Evolutionary conservation across 2,888 invertebrate species (phyloP).

Genomic region (Dichetophora obliterata): DNA sequence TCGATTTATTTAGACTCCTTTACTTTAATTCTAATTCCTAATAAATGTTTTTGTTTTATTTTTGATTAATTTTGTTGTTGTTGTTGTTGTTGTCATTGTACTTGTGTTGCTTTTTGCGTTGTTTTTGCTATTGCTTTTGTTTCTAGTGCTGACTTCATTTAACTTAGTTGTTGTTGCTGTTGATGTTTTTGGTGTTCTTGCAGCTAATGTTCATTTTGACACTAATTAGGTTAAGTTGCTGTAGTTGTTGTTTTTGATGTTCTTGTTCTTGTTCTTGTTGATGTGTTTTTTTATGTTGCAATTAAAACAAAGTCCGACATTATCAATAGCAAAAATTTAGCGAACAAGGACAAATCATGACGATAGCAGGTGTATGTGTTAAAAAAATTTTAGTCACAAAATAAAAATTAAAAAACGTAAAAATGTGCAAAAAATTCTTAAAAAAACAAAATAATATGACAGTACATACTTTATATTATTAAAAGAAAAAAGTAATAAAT

Average conservation of each 20-base stretch:
- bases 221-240: background rate
- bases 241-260: background rate
- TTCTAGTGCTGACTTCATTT: background rate
- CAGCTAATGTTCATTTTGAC: constrained; percentile 7
- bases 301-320: background rate
- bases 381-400: constrained; percentile 25
- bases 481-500: too few species aligned
- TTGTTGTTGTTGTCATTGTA: constrained; percentile 2
- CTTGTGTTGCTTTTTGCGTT: background rate
- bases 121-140: background rate
- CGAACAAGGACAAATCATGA: background rate
- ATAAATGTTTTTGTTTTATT: background rate
- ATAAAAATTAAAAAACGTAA: constrained; percentile 26
- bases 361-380: background rate
- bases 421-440: background rate
- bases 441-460: background rate
- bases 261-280: background rate
- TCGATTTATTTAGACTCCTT: constrained; percentile 1
- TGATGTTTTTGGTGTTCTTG: constrained; percentile 9
- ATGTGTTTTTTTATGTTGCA: too few species aligned
- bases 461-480: too few species aligned
- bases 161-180: constrained; percentile 16
- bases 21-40: background rate
- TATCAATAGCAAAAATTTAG: background rate
- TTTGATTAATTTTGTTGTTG: constrained; percentile 5